phyloP scores from a whole-genome alignment of 2,888 invertebrate genomes.

The Eupithecia centaureata region DNA sequence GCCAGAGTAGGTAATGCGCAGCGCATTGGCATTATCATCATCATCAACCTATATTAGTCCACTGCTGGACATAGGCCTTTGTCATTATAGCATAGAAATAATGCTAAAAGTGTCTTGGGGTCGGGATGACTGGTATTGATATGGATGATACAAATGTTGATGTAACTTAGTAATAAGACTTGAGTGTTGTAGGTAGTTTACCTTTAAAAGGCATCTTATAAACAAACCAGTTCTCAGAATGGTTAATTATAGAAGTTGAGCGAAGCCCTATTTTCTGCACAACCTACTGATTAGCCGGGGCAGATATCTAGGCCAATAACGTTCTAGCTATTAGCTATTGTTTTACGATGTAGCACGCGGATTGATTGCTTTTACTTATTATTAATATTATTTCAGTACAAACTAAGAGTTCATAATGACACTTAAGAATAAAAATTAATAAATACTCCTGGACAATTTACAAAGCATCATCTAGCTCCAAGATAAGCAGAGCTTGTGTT shows the following conservation, averaged over 20 bases:
- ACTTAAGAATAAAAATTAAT: too few relatives aligned
- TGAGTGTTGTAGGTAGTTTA: neutral
- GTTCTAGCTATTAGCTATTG: constrained; percentile 48
- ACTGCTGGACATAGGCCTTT: too few relatives aligned
- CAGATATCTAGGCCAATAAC: constrained; percentile 65
- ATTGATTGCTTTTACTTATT: neutral
- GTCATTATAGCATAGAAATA: too few relatives aligned
- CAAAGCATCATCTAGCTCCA: too few relatives aligned
- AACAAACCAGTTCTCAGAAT: neutral
- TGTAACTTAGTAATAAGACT: neutral
- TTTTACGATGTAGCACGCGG: constrained; percentile 29
- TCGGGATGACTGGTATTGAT: too few relatives aligned
- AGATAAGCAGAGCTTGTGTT: too few relatives aligned
- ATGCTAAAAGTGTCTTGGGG: too few relatives aligned
- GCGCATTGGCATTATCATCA: too few relatives aligned
- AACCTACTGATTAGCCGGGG: constrained; percentile 49
- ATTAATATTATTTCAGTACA: neutral
- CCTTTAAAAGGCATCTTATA: neutral
- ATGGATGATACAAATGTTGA: too few relatives aligned
- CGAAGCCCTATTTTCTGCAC: constrained; percentile 21
- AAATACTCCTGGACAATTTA: too few relatives aligned
- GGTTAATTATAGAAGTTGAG: neutral
- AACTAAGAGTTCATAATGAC: neutral
- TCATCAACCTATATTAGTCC: too few relatives aligned
- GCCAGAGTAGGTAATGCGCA: too few relatives aligned